A percentile compares a stretch with the other conserved stretches of the same genome.
phyloP scores from a whole-genome alignment of 2,888 invertebrate genomes.

The Sicus ferrugineus region DNA sequence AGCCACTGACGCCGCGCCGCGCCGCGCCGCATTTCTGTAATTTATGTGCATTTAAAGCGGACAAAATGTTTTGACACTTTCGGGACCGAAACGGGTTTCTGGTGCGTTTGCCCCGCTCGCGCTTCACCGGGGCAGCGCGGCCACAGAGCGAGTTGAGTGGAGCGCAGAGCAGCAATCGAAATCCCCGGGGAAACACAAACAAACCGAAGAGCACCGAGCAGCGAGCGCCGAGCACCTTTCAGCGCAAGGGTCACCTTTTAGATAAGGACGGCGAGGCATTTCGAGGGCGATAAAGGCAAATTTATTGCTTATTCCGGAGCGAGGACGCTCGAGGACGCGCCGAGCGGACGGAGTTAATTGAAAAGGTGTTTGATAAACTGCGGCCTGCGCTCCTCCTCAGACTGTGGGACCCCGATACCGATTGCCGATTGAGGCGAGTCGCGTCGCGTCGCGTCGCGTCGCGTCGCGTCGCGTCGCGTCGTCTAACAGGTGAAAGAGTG shows the following conservation, averaged over 20 bases:
- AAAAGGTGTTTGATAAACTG: conserved; percentile 22
- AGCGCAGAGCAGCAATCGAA: neutral
- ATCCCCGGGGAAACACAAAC: conserved; percentile 35
- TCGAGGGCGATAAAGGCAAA: conserved; percentile 24
- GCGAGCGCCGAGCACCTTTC: conserved; percentile 19
- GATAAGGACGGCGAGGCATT: conserved; percentile 22
- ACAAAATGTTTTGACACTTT: conserved; percentile 56
- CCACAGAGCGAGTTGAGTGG: neutral
- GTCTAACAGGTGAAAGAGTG: conserved; percentile 6
- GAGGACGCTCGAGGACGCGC: neutral
- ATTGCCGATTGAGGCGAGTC: no score
- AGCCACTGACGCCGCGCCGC: conserved; percentile 27
- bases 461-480: no score
- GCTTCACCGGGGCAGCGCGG: neutral
- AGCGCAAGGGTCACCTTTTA: conserved; percentile 27
- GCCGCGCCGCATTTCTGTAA: conserved; percentile 43
- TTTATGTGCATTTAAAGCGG: conserved; percentile 53
- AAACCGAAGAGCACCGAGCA: conserved; percentile 25
- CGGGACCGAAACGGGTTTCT: conserved; percentile 19
- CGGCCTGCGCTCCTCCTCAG: neutral
- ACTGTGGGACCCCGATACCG: no score
- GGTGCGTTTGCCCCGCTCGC: neutral
- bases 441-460: no score
- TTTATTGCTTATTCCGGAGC: conserved; percentile 29
- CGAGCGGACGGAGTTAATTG: conserved; percentile 19